A percentile compares a stretch with the other conserved stretches of the same genome.
phyloP scores from a whole-genome alignment of 1,140 invertebrate genomes.

The Lerema accius region DNA sequence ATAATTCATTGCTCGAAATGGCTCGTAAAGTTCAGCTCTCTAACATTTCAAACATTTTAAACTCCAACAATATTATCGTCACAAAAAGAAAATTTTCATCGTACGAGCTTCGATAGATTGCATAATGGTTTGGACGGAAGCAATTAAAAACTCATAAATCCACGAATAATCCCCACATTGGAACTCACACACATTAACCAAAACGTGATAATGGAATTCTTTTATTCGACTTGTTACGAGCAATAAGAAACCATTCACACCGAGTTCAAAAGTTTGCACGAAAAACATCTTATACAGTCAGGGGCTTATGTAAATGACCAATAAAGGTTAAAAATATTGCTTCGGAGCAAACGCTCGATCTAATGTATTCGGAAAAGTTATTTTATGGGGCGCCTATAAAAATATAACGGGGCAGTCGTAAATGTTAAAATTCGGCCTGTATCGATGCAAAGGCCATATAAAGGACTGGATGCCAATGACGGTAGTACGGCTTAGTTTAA shows the following conservation, averaged over 20 bases:
- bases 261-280: slow-evolving; percentile 33
- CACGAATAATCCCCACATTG: background rate
- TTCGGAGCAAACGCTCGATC: slow-evolving; percentile 54
- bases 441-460: slow-evolving; percentile 57
- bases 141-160: background rate
- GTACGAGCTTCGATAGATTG: background rate
- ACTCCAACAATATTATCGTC: background rate
- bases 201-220: background rate
- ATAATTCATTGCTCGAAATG: no score
- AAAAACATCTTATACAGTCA: slow-evolving; percentile 55
- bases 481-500: slow-evolving; percentile 50
- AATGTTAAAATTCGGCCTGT: slow-evolving; percentile 56
- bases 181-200: background rate
- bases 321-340: slow-evolving; percentile 67
- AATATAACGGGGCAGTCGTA: slow-evolving; percentile 59
- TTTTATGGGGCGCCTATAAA: slow-evolving; percentile 69
- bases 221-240: slow-evolving; percentile 16
- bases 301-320: slow-evolving; percentile 61
- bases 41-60: background rate
- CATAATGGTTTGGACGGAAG: background rate
- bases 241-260: slow-evolving; percentile 28
- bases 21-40: no score
- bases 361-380: slow-evolving; percentile 65
- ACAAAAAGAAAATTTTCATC: background rate
- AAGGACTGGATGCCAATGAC: slow-evolving; percentile 40